A percentile compares a stretch with the other conserved stretches of the same genome.
phyloP scores from a whole-genome alignment of 2,797 vertebrate species.

The Macropus fuliginosus region DNA sequence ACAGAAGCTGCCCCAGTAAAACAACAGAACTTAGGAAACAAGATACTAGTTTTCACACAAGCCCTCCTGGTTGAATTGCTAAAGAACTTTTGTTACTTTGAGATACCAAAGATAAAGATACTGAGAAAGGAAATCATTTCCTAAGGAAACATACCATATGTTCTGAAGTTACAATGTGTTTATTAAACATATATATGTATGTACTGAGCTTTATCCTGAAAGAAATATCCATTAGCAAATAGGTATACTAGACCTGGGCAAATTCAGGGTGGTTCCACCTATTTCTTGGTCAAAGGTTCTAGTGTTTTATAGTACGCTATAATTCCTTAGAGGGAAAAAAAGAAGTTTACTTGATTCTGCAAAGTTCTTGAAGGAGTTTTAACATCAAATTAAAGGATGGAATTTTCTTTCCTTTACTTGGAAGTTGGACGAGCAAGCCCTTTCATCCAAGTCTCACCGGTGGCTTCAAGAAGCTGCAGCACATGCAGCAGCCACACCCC shows the following conservation, averaged over 20 bases:
- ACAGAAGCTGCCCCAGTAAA: background rate
- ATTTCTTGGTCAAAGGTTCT: constrained; percentile 3
- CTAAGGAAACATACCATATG: background rate
- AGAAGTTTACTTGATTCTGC: background rate
- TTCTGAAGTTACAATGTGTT: background rate
- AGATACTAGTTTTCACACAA: background rate
- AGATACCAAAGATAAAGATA: constrained; percentile 18
- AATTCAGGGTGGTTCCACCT: background rate
- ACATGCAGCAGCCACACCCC: background rate
- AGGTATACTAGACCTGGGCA: background rate
- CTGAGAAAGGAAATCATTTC: constrained; percentile 13
- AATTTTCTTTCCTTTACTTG: constrained; percentile 31
- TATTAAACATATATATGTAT: background rate
- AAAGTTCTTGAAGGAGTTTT: constrained; percentile 54
- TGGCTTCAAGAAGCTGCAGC: background rate
- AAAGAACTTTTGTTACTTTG: background rate
- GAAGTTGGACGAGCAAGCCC: background rate
- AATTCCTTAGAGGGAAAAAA: constrained; percentile 16
- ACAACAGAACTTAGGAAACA: background rate
- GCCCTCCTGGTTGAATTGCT: background rate
- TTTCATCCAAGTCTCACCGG: background rate
- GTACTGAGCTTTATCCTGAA: constrained; percentile 19
- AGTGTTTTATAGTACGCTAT: background rate
- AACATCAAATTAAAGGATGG: constrained; percentile 36
- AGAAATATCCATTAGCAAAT: background rate